Evolutionary conservation across 2,113 vertebrate species (phyloP), one percentile per base, ranked within the genome.

Genomic region (Charina bottae): DNA sequence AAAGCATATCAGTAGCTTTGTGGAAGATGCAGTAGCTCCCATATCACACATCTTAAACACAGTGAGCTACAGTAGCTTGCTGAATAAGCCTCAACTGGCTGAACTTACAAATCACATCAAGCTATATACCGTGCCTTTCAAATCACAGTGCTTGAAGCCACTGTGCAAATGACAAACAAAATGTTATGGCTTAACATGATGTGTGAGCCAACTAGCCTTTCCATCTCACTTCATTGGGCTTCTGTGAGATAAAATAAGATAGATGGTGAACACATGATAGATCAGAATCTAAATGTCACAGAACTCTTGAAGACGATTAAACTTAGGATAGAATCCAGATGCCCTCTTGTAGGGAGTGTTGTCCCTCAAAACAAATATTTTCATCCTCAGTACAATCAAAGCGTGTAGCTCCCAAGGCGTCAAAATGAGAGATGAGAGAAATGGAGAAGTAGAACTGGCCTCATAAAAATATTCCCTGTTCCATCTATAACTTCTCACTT

Each of bases 381-480:
- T 37, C 59, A 64, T 12, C 42, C 17, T 62, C 42, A 37, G 55
- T 9, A 42, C 12, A 92, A 89, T 89, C 72, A 60, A 83, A 53
- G 24, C 84, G 42, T 83, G 15, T 26, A 54, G 53, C 58, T 72
- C 56, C 56, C 60, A 46, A 56, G 62, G 26, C 46, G 10, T 46
- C 54, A 23, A 58, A 92, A 83, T 6, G 37, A 46, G 37, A 83
- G 26, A 88, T 83, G 64, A 92, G 68, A 88, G 56, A 28, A 54
- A 88, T 42, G 33, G 2, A 62, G 56, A 37, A 53, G 42, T 24
- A 26, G 9, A 83, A 12, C 6, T 60, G 88, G 55, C 10, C 86
- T 53, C 85, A 49, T 83, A 92, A 92, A 87, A n/a, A 33, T 53
- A 60, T 88, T 62, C 42, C 86, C 42, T 83, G 12, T 33, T 84